Evolutionary conservation across 2,113 vertebrate species (phyloP).

Genomic region (Oryctolagus cuniculus): mOryCun1.1 NC_091433.1:174410001-174410500

Average conservation of each 20-base stretch:
- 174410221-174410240: background rate
- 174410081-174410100: background rate
- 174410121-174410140: background rate
- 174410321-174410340: background rate
- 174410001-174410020: background rate
- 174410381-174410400: background rate
- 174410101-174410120: background rate
- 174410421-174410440: background rate
- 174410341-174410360: background rate
- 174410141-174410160: background rate
- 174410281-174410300: background rate
- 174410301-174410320: background rate
- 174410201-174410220: background rate
- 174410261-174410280: background rate
- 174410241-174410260: background rate
- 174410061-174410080: background rate
- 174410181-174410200: background rate
- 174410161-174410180: background rate
- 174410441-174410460: background rate
- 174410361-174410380: fast-evolving
- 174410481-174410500: background rate
- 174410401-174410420: background rate
- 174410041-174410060: background rate
- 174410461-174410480: background rate
- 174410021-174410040: background rate